Conservation (phyloP, 2,797 vertebrate species). For the Helarctos malayanus region DNA sequence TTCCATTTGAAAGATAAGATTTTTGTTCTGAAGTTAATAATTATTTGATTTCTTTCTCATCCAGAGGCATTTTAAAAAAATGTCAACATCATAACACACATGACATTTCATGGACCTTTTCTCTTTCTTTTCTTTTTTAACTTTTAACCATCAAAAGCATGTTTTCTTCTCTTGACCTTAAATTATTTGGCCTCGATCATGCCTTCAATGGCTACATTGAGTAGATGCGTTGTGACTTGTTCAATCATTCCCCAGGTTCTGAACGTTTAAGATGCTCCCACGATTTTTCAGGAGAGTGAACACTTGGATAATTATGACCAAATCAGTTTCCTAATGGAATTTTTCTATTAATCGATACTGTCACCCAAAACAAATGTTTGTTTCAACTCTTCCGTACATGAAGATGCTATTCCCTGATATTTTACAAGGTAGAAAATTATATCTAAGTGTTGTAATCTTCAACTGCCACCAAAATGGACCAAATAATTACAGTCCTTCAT, state of each 20-base stretch:
- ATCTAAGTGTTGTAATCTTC: slow-evolving; percentile 19
- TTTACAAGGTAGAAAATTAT: neutral
- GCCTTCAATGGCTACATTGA: neutral
- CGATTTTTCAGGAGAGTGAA: neutral
- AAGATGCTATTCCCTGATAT: neutral
- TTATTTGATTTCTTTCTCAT: slow-evolving; percentile 31
- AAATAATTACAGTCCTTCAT: slow-evolving; percentile 10
- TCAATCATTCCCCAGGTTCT: neutral
- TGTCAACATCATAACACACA: neutral
- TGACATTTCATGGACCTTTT: neutral
- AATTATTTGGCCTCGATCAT: neutral
- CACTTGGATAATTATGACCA: neutral
- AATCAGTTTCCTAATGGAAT: neutral
- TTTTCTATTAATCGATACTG: neutral
- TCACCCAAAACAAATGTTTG: slow-evolving; percentile 1
- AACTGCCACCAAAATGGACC: slow-evolving; percentile 4
- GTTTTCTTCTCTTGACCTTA: slow-evolving; percentile 1
- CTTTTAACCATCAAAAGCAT: slow-evolving; percentile 11
- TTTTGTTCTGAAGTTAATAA: neutral
- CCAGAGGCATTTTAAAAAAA: neutral
- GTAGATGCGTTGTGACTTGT: neutral
- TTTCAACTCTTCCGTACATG: slow-evolving; percentile 28
- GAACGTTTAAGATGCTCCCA: neutral
- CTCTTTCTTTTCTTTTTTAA: neutral
- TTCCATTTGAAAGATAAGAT: slow-evolving; percentile 18